Evolutionary conservation across 2,888 invertebrate species (phyloP).

Genomic region (Sipha maydis): DNA sequence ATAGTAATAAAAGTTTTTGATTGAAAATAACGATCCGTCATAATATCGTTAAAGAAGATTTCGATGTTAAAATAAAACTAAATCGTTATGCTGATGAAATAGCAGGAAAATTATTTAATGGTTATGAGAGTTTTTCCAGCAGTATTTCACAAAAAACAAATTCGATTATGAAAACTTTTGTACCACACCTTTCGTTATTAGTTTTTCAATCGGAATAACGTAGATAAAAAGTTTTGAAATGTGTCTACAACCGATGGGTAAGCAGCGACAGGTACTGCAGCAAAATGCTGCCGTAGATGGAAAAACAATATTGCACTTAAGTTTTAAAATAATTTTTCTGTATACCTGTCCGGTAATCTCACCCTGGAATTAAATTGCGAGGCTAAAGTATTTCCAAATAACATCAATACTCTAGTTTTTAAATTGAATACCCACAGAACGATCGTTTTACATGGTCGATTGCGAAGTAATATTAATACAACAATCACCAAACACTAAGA

Average conservation of each 20-base stretch:
- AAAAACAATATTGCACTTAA: conserved; percentile 23
- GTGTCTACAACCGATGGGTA: background rate
- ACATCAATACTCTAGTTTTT: background rate
- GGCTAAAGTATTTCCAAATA: no score
- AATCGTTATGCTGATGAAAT: no score
- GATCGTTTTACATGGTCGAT: background rate
- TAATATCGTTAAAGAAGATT: no score
- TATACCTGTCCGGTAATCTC: background rate
- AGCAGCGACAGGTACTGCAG: background rate
- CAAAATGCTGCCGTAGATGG: background rate
- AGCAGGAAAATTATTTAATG: no score
- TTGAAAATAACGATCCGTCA: no score
- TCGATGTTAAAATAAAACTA: no score
- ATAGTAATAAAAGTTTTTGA: no score
- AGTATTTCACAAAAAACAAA: background rate
- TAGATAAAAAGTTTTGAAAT: conserved; percentile 21
- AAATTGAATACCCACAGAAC: background rate
- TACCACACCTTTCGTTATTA: conserved; percentile 17
- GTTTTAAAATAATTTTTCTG: background rate
- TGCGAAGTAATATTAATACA: no score
- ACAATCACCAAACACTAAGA: no score
- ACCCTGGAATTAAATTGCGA: background rate
- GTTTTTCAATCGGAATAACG: conserved; percentile 21
- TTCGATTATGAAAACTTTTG: conserved; percentile 32
- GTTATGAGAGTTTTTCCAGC: background rate